Evolutionary conservation across 2,797 vertebrate genomes (phyloP), one percentile per base, ranked within the genome.

Genomic region (Falco novaeseelandiae): DNA sequence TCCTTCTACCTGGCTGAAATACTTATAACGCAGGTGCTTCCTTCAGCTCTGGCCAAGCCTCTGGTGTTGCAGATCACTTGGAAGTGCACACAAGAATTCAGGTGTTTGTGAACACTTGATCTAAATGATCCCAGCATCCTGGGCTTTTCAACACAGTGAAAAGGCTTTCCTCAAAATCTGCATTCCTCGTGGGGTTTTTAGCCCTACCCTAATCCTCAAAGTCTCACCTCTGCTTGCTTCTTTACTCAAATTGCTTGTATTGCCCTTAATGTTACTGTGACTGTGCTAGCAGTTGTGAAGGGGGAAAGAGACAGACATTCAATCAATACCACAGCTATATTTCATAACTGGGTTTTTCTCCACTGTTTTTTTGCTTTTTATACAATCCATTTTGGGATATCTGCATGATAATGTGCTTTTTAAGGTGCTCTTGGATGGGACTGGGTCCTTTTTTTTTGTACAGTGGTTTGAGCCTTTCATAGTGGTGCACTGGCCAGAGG

Each of bases 341-440:
- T 89, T 92, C 90, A 87, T 92, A 96, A 90, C 93, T 95, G 94
- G 57, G 26, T 77, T 89, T 81, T 62, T 82, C 57, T 55, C 48
- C 8, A 6, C 23, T 94, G 52, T 89, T 95, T 93, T 44, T 92
- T 97, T 96, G 76, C 48, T 93, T 97, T 94, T 89, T 86, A 73
- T 96, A 46, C 62, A 74, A 94, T 19, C 59, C 63, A n/a, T 61
- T 79, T 86, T 94, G 90, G 57, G 62, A 29, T 77, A 97, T 97
- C 96, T 96, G 93, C 96, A 96, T 96, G 66, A 96, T 78, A 97
- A 96, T 84, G 59, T 2, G 4, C 54, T 89, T 96, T 92, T 91
- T 42, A 86, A 95, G 96, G 94, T 95, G 70, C 49, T 95, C 4
- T 90, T 96, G 89, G 96, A 95, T 95, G 63, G 36, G 70, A 79